Evolutionary conservation across 2,797 vertebrate species (phyloP).

Genomic region (Eulemur rubriventer): DNA sequence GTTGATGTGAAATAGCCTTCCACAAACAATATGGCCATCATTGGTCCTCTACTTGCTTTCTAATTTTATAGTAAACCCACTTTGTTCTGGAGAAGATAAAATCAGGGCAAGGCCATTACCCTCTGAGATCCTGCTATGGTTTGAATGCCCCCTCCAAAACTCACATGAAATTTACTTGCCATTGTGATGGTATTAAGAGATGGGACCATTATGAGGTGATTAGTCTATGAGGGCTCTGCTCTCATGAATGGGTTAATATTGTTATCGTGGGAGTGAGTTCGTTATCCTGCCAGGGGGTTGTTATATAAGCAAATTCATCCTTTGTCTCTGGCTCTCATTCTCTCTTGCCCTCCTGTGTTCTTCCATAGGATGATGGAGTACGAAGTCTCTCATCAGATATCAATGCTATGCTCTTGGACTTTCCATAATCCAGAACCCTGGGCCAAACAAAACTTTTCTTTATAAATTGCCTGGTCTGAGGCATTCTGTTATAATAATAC

Average conservation of each 20-base stretch:
- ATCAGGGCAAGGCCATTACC: not conserved
- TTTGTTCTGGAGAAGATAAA: not conserved
- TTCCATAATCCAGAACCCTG: not conserved
- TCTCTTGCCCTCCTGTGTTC: not conserved
- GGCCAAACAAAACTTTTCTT: not conserved
- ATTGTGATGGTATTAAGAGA: not conserved
- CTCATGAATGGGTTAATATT: not conserved
- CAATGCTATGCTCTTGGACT: not conserved
- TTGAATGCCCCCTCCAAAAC: not conserved
- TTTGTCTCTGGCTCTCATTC: not conserved
- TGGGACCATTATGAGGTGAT: not conserved
- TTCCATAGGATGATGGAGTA: not conserved
- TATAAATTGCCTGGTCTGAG: not conserved
- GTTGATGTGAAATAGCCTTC: not conserved
- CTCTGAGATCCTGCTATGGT: not conserved
- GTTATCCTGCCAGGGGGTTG: not conserved
- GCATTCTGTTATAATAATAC: not conserved
- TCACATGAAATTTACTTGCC: no score
- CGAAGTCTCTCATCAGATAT: not conserved
- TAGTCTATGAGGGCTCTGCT: not conserved
- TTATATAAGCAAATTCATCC: not conserved
- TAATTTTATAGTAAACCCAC: not conserved
- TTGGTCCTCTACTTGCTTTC: not conserved
- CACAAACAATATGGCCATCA: not conserved
- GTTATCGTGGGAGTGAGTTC: no score